These are phyloP conservation scores for Ataeniobius toweri DNA, from an alignment of 2,797 vertebrate species.

Conservation along the genomic window DNA sequence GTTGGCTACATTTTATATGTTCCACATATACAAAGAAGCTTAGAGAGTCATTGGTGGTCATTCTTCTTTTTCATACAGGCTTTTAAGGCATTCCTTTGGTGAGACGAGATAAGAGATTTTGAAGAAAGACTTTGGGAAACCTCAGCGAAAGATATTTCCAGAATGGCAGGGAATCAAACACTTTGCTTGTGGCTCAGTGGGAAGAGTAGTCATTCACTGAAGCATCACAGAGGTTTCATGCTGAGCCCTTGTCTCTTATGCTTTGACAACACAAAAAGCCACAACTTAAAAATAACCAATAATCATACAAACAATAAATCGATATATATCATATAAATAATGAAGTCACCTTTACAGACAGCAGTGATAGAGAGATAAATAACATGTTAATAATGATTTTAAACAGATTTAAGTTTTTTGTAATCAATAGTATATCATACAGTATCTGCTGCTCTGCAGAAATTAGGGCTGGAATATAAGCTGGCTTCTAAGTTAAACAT, in stretches of 20 bases:
- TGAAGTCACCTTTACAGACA: not conserved
- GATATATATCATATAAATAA: not conserved
- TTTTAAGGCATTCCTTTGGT: too few relatives aligned
- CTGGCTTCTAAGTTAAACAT: constrained; percentile 57
- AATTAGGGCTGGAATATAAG: constrained; percentile 45
- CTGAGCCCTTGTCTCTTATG: not conserved
- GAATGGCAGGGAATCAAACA: too few relatives aligned
- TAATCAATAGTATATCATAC: constrained; percentile 15
- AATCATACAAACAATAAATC: not conserved
- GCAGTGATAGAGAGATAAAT: not conserved
- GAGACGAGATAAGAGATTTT: too few relatives aligned
- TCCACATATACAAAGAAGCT: too few relatives aligned
- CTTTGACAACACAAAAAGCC: not conserved
- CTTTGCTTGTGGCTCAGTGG: too few relatives aligned
- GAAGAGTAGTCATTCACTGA: too few relatives aligned
- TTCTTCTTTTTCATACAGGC: too few relatives aligned
- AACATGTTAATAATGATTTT: not conserved
- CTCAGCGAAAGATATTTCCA: too few relatives aligned
- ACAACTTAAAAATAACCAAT: not conserved
- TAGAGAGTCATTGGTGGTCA: too few relatives aligned
- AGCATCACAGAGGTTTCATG: not conserved
- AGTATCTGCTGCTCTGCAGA: constrained; percentile 23
- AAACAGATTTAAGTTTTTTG: not conserved
- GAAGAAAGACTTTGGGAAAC: too few relatives aligned
- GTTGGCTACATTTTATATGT: too few relatives aligned